Conservation (phyloP, 2,113 vertebrate species). For the Grammomys dolichurus region DNA sequence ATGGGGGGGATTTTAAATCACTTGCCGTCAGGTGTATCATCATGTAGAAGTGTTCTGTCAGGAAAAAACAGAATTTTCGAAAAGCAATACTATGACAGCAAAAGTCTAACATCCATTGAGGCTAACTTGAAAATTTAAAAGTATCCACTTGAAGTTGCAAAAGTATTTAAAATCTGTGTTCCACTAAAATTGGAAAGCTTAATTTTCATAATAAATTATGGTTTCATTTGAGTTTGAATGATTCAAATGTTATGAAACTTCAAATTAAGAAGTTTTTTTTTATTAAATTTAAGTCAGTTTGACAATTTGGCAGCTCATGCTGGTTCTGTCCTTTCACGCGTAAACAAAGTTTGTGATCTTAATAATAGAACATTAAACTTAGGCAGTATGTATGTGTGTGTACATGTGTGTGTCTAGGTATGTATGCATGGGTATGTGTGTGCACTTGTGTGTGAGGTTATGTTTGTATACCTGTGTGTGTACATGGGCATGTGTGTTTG, state of each 20-base stretch:
- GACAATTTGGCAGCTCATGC: background rate
- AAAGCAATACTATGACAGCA: background rate
- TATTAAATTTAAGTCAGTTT: constrained; percentile 31
- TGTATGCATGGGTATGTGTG: background rate
- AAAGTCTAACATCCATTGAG: background rate
- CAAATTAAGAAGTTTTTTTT: constrained; percentile 10
- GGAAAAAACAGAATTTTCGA: constrained; percentile 16
- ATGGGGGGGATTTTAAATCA: background rate
- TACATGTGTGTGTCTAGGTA: background rate
- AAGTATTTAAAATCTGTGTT: constrained; percentile 50
- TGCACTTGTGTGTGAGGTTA: background rate
- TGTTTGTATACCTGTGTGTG: background rate
- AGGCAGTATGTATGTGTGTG: background rate
- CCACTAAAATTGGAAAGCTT: constrained; percentile 4
- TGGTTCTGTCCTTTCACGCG: constrained; percentile 33
- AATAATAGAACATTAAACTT: constrained; percentile 33
- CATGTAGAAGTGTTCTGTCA: background rate
- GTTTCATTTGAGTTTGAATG: constrained; percentile 52
- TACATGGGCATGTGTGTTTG: background rate
- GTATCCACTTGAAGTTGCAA: background rate
- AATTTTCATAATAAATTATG: constrained; percentile 38
- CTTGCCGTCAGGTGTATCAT: background rate
- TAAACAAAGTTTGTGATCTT: background rate
- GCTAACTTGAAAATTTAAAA: constrained; percentile 15
- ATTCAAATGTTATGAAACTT: constrained; percentile 54